Percentiles rank a stretch among this genome's conserved stretches.
phyloP scores from a whole-genome alignment of 2,113 vertebrate genomes.

The Cinclus cinclus region DNA sequence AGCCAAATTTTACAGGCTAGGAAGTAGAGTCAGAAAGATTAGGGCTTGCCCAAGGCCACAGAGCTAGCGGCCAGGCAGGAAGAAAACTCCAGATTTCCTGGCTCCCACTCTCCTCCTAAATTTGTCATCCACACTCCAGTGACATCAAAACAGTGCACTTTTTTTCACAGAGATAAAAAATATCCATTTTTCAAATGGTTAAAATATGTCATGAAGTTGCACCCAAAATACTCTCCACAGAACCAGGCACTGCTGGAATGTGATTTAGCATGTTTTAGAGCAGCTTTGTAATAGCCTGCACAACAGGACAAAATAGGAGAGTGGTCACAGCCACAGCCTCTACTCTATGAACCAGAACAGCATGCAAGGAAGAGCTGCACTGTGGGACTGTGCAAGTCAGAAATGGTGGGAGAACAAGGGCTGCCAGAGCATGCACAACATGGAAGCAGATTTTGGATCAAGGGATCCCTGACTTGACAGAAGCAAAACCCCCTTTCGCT shows the following conservation, averaged over 20 bases:
- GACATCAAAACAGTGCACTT: not conserved
- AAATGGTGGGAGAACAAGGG: not conserved
- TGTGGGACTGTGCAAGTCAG: not conserved
- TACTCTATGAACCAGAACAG: not conserved
- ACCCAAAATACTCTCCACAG: not conserved
- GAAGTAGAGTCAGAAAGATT: slow-evolving; percentile 37
- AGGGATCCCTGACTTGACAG: not conserved
- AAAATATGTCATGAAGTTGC: not conserved
- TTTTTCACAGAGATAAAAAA: slow-evolving; percentile 2
- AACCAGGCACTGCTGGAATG: not conserved
- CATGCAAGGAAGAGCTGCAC: not conserved
- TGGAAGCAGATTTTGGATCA: not conserved
- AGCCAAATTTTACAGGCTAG: not conserved
- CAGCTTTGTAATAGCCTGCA: not conserved
- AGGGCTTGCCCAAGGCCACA: not conserved
- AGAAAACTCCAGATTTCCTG: slow-evolving; percentile 55
- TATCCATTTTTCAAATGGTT: not conserved
- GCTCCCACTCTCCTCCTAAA: slow-evolving; percentile 10
- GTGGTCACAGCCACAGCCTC: not conserved
- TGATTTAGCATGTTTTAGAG: not conserved
- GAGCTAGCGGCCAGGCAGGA: not conserved
- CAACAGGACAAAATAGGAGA: not conserved
- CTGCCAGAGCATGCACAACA: not conserved
- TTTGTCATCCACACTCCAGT: not conserved
- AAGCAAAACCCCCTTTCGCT: not conserved